A percentile compares a stretch with the other conserved stretches of the same genome.
phyloP scores from a whole-genome alignment of 2,797 vertebrate species.

The Rhinoraja longicauda region DNA sequence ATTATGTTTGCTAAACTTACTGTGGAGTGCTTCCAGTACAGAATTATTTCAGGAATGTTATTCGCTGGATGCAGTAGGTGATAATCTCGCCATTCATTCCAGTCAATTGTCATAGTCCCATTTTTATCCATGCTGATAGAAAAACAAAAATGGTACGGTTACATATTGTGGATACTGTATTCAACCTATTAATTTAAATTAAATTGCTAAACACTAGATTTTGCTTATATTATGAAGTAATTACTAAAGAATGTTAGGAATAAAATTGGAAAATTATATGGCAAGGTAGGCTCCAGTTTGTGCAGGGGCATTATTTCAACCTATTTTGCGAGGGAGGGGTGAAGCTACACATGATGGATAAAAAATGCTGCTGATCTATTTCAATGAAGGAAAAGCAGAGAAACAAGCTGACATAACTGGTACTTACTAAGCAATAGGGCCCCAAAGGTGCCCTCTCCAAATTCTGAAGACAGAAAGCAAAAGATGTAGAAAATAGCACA shows the following conservation, averaged over 20 bases:
- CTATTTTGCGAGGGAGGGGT: constrained; percentile 9
- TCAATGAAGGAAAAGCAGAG: constrained; percentile 40
- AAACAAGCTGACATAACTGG: constrained; percentile 42
- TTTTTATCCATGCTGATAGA: constrained; percentile 86
- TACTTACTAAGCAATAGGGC: constrained; percentile 98
- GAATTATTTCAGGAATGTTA: constrained; percentile 94
- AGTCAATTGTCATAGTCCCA: constrained; percentile 93
- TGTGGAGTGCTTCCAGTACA: constrained; percentile 96
- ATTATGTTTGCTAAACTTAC: constrained; percentile 55
- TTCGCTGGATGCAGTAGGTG: constrained; percentile 86
- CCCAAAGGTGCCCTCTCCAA: constrained; percentile 83
- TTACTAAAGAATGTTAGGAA: not conserved
- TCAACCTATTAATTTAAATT: not conserved
- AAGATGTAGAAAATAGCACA: constrained; percentile 64
- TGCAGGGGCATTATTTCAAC: not conserved
- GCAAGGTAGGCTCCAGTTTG: constrained; percentile 2
- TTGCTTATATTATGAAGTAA: not conserved
- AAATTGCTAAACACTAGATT: not conserved
- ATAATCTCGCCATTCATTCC: constrained; percentile 94
- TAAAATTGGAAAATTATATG: not conserved
- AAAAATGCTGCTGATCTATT: not conserved
- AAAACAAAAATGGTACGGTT: not conserved
- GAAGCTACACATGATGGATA: constrained; percentile 14
- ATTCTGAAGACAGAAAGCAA: constrained; percentile 83
- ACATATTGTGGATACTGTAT: not conserved